A percentile compares a stretch with the other conserved stretches of the same genome.
Evolutionary conservation across 1,140 invertebrate genomes (phyloP).

Genomic region (Condylostylus longicornis): DNA sequence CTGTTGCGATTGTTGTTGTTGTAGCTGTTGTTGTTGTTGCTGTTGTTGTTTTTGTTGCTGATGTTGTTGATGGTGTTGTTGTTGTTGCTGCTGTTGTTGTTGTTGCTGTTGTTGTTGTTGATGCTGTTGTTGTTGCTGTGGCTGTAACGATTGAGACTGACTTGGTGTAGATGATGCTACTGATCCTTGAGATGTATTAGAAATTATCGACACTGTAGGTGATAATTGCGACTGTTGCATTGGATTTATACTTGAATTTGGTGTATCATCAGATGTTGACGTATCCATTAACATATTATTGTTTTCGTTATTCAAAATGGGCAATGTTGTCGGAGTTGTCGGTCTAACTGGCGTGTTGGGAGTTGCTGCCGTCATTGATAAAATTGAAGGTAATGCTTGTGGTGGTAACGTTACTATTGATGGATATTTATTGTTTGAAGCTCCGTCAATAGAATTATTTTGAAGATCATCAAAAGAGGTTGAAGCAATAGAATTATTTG

Average conservation of each 20-base stretch:
- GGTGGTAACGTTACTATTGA: constrained; percentile 3
- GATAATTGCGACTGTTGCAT: not conserved
- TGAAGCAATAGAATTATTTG: constrained; percentile 27
- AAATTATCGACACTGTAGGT: not conserved
- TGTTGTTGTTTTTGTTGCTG: constrained; percentile 2
- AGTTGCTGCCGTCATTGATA: constrained; percentile 1
- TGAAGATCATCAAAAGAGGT: constrained; percentile 27
- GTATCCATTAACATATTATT: not conserved
- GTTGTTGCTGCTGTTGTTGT: not conserved
- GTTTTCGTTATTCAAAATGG: not conserved
- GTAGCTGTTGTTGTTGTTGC: constrained; percentile 1
- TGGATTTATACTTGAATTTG: not conserved
- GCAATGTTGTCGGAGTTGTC: not conserved
- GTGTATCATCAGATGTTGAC: not conserved
- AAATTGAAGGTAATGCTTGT: constrained; percentile 1
- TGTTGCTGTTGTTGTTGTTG: not conserved
- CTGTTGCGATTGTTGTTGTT: constrained; percentile 1
- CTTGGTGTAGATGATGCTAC: constrained; percentile 1
- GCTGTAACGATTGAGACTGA: not conserved
- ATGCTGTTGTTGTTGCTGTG: constrained; percentile 1
- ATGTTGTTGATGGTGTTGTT: not conserved
- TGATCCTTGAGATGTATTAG: constrained; percentile 3
- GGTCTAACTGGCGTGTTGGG: not conserved
- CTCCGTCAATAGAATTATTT: constrained; percentile 24
- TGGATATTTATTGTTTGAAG: constrained; percentile 8